phyloP scores from a whole-genome alignment of 2,797 vertebrate species.

The Crypturellus tataupa region DNA sequence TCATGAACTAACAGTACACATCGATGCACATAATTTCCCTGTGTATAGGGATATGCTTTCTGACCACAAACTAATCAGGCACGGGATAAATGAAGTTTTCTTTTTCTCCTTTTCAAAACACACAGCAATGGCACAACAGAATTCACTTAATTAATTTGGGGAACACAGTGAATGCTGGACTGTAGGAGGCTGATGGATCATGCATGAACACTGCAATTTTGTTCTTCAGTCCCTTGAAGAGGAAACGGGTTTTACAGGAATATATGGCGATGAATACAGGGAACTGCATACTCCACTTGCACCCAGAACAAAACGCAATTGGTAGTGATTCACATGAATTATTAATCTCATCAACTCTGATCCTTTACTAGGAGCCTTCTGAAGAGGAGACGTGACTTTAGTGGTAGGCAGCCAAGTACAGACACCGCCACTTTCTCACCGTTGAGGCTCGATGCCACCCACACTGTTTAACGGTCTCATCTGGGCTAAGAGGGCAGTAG shows the following conservation, averaged over 20 bases:
- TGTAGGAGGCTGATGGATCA: neutral
- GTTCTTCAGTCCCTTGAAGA: neutral
- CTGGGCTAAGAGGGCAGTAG: neutral
- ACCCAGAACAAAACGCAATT: neutral
- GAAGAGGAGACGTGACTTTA: neutral
- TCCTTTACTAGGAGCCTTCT: neutral
- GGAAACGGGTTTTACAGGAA: neutral
- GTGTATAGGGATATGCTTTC: constrained; percentile 40
- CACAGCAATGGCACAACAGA: neutral
- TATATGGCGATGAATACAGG: neutral
- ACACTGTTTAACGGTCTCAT: neutral
- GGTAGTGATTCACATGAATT: neutral
- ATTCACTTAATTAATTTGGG: neutral
- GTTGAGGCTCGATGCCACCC: fast-evolving
- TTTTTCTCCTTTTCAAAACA: neutral
- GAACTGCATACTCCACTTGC: neutral
- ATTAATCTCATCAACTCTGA: neutral
- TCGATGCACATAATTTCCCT: constrained; percentile 49
- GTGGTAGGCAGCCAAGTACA: neutral
- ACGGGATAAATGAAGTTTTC: neutral
- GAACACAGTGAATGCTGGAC: neutral
- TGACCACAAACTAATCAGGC: constrained; percentile 43
- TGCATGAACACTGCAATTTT: neutral
- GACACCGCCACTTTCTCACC: neutral
- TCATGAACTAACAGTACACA: constrained; percentile 41